These are phyloP conservation scores for Hesperia comma DNA, from an alignment of 2,888 invertebrate species.

Conservation along the genomic window DNA sequence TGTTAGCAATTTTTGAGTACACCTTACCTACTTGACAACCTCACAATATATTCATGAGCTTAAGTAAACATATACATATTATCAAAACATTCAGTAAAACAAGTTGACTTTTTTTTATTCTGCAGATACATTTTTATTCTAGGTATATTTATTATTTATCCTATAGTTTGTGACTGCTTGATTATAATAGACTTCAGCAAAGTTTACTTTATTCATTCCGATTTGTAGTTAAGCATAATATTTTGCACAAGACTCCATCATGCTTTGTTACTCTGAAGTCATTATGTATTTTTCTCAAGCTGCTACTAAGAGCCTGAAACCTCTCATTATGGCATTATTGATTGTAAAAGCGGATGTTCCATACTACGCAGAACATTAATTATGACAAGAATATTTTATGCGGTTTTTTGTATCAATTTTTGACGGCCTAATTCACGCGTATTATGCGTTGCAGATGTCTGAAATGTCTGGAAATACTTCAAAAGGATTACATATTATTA, in stretches of 20 bases:
- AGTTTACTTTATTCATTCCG: no score
- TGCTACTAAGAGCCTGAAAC: background rate
- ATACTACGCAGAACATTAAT: background rate
- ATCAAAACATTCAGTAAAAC: background rate
- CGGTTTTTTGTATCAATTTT: conserved; percentile 10
- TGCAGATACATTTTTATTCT: no score
- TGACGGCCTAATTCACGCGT: conserved; percentile 4
- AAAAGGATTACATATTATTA: background rate
- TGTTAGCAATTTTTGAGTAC: conserved; percentile 69
- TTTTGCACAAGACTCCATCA: background rate
- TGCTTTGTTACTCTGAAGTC: background rate
- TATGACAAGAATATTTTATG: conserved; percentile 2
- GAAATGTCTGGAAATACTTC: background rate
- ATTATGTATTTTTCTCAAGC: conserved; percentile 5
- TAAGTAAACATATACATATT: background rate
- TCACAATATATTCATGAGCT: background rate
- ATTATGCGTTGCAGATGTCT: conserved; percentile 1
- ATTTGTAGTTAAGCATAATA: no score
- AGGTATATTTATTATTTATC: no score
- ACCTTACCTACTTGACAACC: conserved; percentile 46
- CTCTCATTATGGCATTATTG: conserved; percentile 6
- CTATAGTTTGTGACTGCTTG: no score
- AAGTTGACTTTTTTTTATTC: no score
- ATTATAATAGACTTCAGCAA: no score
- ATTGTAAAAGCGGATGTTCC: conserved; percentile 5